Base-by-base conservation (phyloP, 2,113 vertebrate species). In the Caracal caracal region DNA sequence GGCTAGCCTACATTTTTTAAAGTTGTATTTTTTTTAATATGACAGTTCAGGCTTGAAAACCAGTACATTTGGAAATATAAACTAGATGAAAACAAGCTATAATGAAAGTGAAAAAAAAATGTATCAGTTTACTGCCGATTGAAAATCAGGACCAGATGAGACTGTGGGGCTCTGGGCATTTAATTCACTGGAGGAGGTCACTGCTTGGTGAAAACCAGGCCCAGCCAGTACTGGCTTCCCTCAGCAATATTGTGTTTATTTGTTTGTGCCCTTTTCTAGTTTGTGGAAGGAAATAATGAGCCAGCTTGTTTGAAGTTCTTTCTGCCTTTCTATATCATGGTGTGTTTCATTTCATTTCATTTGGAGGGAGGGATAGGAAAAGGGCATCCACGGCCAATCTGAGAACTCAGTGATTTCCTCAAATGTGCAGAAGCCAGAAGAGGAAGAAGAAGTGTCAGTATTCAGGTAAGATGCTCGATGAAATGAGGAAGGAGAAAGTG, bases 101-200 rank as follows among this genome's bases (percentile, higher is more conserved):
- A 98, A 90, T 97, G 97, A 97, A 97, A 98, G 96, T 97, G 96
- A 95, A 98, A 97, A 98, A 70, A 94, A 70, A 56, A 11, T 13
- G 20, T 92, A 98, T 98, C 51, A 56, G 94, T 98, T 99, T 98
- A 98, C 96, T 98, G 90, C 93, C 0, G 16, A 97, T 98, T 96
- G 97, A 97, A 98, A 98, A 99, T 98, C 96, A 98, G 97, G 97
- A 98, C 92, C 98, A 99, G 98, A 98, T 98, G 98, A 98, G 16
- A 71, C 94, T 98, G 35, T 94, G 97, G 98, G 95, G 94, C 95
- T 96, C 88, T 94, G 96, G 98, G 98, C 98, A 98, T 97, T 98
- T 97, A 83, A 97, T 97, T 98, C 98, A 96, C 75, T 92, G 76
- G 96, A 98, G 97, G 95, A 2, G 88, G 97, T 98, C 98, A 98